These are phyloP conservation scores for Brachyalestes nurse DNA, from an alignment of 2,797 vertebrate genomes.

Conservation along the genomic window DNA sequence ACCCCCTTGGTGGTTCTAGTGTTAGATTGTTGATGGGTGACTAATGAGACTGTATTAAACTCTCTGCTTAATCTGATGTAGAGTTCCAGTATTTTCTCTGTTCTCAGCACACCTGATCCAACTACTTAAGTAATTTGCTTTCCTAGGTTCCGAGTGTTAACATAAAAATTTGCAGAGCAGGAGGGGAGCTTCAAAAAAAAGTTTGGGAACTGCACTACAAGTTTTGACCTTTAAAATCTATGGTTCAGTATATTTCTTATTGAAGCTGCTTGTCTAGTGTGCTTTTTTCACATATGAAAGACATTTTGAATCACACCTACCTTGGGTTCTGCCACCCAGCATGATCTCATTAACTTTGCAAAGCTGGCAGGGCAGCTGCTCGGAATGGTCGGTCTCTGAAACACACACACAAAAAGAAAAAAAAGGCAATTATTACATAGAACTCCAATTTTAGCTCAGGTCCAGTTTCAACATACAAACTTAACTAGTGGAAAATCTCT, in stretches of 20 bases:
- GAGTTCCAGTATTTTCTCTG: too few species aligned
- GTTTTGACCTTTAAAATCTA: too few species aligned
- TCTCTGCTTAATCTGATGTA: too few species aligned
- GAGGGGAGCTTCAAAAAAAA: too few species aligned
- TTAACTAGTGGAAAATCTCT: slow-evolving; percentile 24
- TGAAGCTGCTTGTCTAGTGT: neutral
- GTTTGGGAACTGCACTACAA: too few species aligned
- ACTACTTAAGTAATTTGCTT: too few species aligned
- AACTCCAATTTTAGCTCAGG: slow-evolving; percentile 32
- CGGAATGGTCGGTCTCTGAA: slow-evolving; percentile 95
- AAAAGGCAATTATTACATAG: slow-evolving; percentile 28
- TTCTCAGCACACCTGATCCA: too few species aligned
- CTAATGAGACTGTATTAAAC: neutral
- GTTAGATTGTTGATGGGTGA: too few species aligned
- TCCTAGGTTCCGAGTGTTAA: too few species aligned
- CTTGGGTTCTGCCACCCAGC: slow-evolving; percentile 96
- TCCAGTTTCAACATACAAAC: slow-evolving; percentile 13
- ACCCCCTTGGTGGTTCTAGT: too few species aligned
- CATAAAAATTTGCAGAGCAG: too few species aligned
- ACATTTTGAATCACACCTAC: slow-evolving; percentile 66
- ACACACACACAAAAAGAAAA: slow-evolving; percentile 36
- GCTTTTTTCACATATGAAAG: neutral
- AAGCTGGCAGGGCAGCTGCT: slow-evolving; percentile 96
- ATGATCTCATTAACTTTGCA: slow-evolving; percentile 93
- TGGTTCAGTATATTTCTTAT: too few species aligned